Evolutionary conservation across 2,797 vertebrate genomes (phyloP), one percentile per base, ranked within the genome.

Genomic region (Brachyalestes nurse): DNA sequence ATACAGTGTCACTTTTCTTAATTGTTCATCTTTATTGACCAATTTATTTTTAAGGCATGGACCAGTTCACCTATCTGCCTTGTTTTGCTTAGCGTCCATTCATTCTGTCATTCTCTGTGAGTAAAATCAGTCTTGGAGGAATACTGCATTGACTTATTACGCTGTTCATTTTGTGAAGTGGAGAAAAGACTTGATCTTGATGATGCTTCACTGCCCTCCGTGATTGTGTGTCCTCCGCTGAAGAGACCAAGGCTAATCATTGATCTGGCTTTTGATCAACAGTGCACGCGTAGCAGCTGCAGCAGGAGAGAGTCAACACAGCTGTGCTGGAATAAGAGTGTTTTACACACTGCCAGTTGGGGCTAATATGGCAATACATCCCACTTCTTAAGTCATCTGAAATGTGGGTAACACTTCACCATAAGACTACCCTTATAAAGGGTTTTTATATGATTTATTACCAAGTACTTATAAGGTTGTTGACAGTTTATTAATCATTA

Each of bases 231-330:
- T 64, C 28, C 51, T 66, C 45, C 45, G 51, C 28, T 83, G 55
- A 61, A 49, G 42, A 8, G 8, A 49, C 21, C 23, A 3, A 23
- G 40, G 45, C 34, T 58, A 70, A 70, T 79, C 55, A 70, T 75
- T 67, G 53, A 79, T 75, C 55, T 69, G 71, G 21, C 65, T 69
- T 62, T 64, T 75, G 57, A 75, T 28, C 51, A 38, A 42, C 25
- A 19, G 34, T 40, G 12, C 5, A 51, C n/a, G 34, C 10, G 25
- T 21, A 40, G 51, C 28, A 49, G 71, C 55, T 49, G 34, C 58
- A 58, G 28, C 57, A 23, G 57, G 21, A 47, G 17, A 67, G 40
- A 45, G 77, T 79, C 69, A 42, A 8, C 34, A 73, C 13, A 71
- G 67, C 47, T 16, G 51, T 38, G 25, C 28, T 5, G 14, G 9